Percentiles rank a stretch among this genome's conserved stretches.
Conservation (phyloP, 1,140 invertebrate species). For the Apis dorsata region DNA sequence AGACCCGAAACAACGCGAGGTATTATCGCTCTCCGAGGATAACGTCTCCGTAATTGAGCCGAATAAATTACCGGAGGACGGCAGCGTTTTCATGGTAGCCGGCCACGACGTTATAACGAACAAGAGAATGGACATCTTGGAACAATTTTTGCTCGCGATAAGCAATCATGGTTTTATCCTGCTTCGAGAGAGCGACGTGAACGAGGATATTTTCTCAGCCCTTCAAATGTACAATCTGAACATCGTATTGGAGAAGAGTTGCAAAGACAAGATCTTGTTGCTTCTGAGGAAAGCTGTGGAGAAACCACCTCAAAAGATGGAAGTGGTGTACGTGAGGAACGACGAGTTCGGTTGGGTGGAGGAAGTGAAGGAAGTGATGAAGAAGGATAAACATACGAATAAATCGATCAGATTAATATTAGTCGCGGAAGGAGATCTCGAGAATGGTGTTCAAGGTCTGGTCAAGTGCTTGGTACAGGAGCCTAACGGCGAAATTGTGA, state of each 20-base stretch:
- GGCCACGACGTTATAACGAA: slow-evolving; percentile 69
- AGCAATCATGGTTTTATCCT: slow-evolving; percentile 80
- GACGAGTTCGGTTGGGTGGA: slow-evolving; percentile 79
- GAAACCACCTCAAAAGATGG: slow-evolving; percentile 62
- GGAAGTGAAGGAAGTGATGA: slow-evolving; percentile 79
- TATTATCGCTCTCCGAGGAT: slow-evolving; percentile 78
- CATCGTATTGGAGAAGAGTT: slow-evolving; percentile 69
- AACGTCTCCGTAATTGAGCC: slow-evolving; percentile 82
- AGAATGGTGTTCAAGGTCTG: slow-evolving; percentile 92
- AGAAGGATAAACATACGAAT: slow-evolving; percentile 61
- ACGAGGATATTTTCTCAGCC: slow-evolving; percentile 48
- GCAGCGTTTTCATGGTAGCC: slow-evolving; percentile 81
- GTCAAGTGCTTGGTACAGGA: slow-evolving; percentile 88
- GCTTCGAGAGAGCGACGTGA: slow-evolving; percentile 74
- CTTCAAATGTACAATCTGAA: slow-evolving; percentile 65
- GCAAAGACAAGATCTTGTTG: slow-evolving; percentile 66
- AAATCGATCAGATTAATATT: slow-evolving; percentile 78
- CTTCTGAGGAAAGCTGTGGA: slow-evolving; percentile 69
- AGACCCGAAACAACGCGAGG: slow-evolving; percentile 73
- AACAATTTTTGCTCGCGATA: slow-evolving; percentile 67
- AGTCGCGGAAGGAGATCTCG: slow-evolving; percentile 81
- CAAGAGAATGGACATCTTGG: slow-evolving; percentile 56
- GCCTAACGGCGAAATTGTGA: slow-evolving; percentile 83
- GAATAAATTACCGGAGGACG: slow-evolving; percentile 82
- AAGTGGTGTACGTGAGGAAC: slow-evolving; percentile 70